Percentiles rank a stretch among this genome's conserved stretches.
Evolutionary conservation across 37 sponge, comb jelly and placozoan genomes (phyloP).

Genomic region (Crambe crambe): DNA sequence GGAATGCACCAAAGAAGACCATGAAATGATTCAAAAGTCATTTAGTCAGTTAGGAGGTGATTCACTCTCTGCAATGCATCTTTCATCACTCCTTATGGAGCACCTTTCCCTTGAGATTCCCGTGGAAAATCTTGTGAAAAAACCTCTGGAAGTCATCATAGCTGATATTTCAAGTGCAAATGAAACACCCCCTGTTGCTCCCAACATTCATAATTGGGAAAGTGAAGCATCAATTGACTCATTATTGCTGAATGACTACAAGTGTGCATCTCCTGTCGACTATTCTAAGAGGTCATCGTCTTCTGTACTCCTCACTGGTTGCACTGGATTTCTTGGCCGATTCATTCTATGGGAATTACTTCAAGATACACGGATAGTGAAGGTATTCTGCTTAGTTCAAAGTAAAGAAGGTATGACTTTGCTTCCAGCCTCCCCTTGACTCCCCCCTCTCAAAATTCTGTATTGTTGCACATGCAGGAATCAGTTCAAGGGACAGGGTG

Average conservation of each 20-base stretch:
- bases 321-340: conserved; percentile 51
- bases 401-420: conserved; percentile 10
- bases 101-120: conserved; percentile 24
- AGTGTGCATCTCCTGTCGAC: too few relatives aligned
- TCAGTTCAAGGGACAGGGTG: not conserved
- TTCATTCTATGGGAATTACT: conserved; percentile 47
- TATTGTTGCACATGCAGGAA: not conserved
- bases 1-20: too few relatives aligned
- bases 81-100: conserved; percentile 21
- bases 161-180: conserved; percentile 1
- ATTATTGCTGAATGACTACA: not conserved
- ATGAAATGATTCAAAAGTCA: not conserved
- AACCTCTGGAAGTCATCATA: conserved; percentile 4
- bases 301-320: conserved; percentile 39
- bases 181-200: not conserved
- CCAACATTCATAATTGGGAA: not conserved
- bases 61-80: conserved; percentile 46
- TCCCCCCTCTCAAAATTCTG: too few relatives aligned
- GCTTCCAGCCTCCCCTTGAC: too few relatives aligned
- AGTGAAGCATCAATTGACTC: not conserved
- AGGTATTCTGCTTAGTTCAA: conserved; percentile 36
- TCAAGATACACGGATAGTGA: not conserved
- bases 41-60: conserved; percentile 68
- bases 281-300: not conserved
- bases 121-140: conserved; percentile 20